These are phyloP conservation scores for Zygothrica quintamaculata DNA, from an alignment of 2,888 invertebrate species.

Conservation along the genomic window DNA sequence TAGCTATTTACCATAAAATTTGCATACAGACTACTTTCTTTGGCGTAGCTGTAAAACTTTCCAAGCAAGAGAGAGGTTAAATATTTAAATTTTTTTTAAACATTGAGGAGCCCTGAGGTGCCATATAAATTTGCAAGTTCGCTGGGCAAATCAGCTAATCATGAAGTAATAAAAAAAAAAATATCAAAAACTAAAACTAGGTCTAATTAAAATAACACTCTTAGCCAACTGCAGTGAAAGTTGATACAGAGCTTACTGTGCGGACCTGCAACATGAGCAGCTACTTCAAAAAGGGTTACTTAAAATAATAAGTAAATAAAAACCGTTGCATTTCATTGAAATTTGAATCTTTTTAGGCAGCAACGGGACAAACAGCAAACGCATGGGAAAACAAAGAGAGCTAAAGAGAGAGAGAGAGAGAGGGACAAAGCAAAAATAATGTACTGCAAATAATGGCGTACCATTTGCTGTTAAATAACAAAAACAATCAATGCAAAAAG, in stretches of 20 bases:
- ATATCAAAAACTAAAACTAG: constrained; percentile 12
- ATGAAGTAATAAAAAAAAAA: constrained; percentile 8
- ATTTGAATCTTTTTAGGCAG: constrained; percentile 34
- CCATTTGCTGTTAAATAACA: constrained; percentile 27
- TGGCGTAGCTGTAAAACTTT: constrained; percentile 21
- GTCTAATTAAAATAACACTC: constrained; percentile 29
- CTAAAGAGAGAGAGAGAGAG: background rate
- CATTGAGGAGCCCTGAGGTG: background rate
- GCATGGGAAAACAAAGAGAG: background rate
- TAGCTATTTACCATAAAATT: constrained; percentile 20
- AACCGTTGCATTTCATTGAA: constrained; percentile 54
- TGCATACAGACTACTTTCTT: constrained; percentile 25
- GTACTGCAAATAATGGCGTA: constrained; percentile 19
- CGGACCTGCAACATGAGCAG: constrained; percentile 28
- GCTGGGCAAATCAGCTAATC: constrained; percentile 4
- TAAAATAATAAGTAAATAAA: constrained; percentile 23
- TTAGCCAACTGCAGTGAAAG: constrained; percentile 30
- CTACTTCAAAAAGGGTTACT: constrained; percentile 15
- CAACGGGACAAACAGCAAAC: background rate
- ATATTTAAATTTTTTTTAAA: constrained; percentile 5
- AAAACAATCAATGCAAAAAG: constrained; percentile 49
- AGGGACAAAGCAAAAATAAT: background rate
- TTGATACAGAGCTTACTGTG: constrained; percentile 30
- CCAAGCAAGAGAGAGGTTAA: constrained; percentile 25
- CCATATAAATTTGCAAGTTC: constrained; percentile 24